Evolutionary conservation across 2,113 vertebrate species (phyloP), one percentile per base, ranked within the genome.

Genomic region (Anoplopoma fimbria): DNA sequence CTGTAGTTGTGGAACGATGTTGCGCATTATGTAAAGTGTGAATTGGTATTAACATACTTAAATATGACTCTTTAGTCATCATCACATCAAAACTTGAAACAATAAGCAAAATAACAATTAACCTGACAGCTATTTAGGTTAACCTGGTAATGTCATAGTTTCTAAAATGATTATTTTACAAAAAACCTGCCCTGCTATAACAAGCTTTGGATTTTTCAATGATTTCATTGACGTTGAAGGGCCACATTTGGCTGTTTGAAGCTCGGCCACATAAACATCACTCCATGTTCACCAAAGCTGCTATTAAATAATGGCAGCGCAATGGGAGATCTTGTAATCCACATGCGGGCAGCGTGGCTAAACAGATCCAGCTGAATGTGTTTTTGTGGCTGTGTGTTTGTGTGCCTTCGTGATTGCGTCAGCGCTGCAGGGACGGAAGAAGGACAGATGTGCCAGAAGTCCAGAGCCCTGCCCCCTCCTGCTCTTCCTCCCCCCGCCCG

Each of bases 401-500:
- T 85, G 77, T 72, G 85, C 58, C 51, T 49, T 31, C 6, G 10
- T 2, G 36, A 68, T 89, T 83, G 77, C 69, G 19, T 90, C 81
- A 86, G 76, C 29, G 38, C 86, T 83, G 73, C 67, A 73, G 78
- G 61, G 81, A 85, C 51, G 61, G 80, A 91, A 84, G 83, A 82
- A 51, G 68, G 82, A 82, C 89, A 88, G 75, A 89, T 87, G 85
- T 83, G 68, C 75, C 75, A 87, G 80, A 62, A 65, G 27, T 61
- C 8, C 31, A 25, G 0, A 78, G 45, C 60, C 29, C 25, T 15
- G 25, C 63, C 69, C 34, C 5, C 1, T 23, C 23, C 17, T 15
- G 19, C 2, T 25, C 51, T 27, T 15, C 61, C 15, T 62, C 67
- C 40, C 7, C 31, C 6, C 1, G 2, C 63, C 51, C 1, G 21